Base-by-base conservation (phyloP, 2,113 vertebrate genomes). In the Galbula dea region DNA sequence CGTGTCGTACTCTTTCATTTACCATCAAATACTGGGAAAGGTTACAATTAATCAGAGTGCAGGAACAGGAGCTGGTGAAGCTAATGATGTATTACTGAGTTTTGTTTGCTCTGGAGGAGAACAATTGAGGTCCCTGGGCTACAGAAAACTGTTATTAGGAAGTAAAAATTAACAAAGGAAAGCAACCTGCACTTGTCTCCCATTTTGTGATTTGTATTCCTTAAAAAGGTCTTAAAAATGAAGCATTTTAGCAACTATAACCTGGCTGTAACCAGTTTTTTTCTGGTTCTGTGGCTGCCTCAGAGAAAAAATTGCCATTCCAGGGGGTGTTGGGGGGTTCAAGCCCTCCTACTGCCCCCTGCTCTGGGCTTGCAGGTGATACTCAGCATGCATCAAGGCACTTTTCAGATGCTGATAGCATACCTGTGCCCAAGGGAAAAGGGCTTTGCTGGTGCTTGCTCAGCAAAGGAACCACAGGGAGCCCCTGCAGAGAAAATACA, bases 41-140 rank as follows among this genome's bases (percentile, higher is more conserved):
- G 92, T 93, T 93, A 72, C 89, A 88, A 91, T 94, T 97, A 88
- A 96, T 95, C 92, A 95, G 87, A 51, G 81, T 2, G 0, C 2
- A 1, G 37, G 68, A 93, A 58, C 58, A 79, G 81, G 86, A 82
- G 83, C 82, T 5, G 21, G 69, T 11, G 4, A 72, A 62, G 87
- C 94, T 93, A 86, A 88, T 93, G 69, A 83, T 72, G 34, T 57
- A 68, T 83, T 72, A 6, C 51, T 75, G 69, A 20, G 0, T 71
- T 85, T 78, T 67, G 78, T 88, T 79, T 82, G 61, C 89, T 84
- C 74, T 61, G 49, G 45, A 78, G 74, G 39, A 69, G 75, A 88
- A 77, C 66, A 79, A 91, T 58, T 90, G 78, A 81, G 49, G 51
- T 72, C 74, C 79, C 79, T 67, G 69, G 71, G 68, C 66, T 88